Conservation (phyloP, 1,140 invertebrate genomes). For the Trichogramma pretiosum region DNA sequence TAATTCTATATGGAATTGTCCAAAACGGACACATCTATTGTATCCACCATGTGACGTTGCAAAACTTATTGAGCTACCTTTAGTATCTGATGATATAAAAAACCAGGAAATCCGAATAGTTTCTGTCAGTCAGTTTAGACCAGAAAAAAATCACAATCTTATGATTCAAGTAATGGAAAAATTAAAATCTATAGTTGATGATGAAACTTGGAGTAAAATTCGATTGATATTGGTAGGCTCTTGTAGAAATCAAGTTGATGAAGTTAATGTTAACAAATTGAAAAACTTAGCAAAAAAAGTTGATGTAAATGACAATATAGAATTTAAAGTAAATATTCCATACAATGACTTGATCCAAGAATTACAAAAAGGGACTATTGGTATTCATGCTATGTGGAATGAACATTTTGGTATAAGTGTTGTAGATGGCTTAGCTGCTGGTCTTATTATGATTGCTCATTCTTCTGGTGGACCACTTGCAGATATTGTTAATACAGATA, state of each 20-base stretch:
- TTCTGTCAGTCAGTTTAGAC: slow-evolving; percentile 91
- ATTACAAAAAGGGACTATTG: slow-evolving; percentile 65
- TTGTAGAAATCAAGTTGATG: slow-evolving; percentile 82
- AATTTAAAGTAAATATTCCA: slow-evolving; percentile 80
- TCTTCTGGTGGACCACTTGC: slow-evolving; percentile 84
- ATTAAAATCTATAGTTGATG: slow-evolving; percentile 59
- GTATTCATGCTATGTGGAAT: slow-evolving; percentile 97
- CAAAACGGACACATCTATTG: slow-evolving; percentile 65
- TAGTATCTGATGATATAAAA: slow-evolving; percentile 47
- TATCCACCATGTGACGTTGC: slow-evolving; percentile 93
- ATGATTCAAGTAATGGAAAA: slow-evolving; percentile 82
- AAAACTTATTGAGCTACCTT: slow-evolving; percentile 62
- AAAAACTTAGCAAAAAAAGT: slow-evolving; percentile 72
- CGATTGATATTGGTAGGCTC: slow-evolving; percentile 81
- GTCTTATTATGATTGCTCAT: slow-evolving; percentile 87
- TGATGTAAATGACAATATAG: slow-evolving; percentile 72
- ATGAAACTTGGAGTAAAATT: slow-evolving; percentile 61
- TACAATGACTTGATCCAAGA: slow-evolving; percentile 73
- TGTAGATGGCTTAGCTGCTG: slow-evolving; percentile 96
- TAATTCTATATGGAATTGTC: slow-evolving; percentile 70
- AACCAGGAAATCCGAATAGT: slow-evolving; percentile 70
- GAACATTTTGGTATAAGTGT: slow-evolving; percentile 99
- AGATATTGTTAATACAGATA: slow-evolving; percentile 81
- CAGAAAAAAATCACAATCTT: slow-evolving; percentile 93
- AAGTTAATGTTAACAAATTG: slow-evolving; percentile 72